Conservation (phyloP, 2,888 invertebrate genomes). For the Chaetogeoica ovagalla region DNA sequence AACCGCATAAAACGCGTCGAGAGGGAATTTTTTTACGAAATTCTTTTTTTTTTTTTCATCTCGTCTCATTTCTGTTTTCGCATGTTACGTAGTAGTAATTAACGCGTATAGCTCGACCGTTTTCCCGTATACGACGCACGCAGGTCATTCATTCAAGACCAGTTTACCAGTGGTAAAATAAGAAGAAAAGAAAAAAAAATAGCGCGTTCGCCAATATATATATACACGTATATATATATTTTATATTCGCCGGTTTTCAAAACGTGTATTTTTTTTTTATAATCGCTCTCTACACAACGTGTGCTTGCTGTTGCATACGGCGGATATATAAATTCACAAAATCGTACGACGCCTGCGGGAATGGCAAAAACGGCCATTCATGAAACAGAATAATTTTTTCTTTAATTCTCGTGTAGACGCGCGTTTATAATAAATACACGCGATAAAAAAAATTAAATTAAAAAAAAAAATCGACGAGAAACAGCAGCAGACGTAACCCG, state of each 20-base stretch:
- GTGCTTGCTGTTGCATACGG: too few species aligned
- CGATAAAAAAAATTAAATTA: too few species aligned
- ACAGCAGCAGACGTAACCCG: too few species aligned
- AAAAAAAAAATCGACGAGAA: too few species aligned
- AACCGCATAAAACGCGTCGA: neutral
- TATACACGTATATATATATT: constrained; percentile 1
- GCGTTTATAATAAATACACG: too few species aligned
- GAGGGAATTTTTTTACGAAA: neutral
- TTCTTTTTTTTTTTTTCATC: neutral
- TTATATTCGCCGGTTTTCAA: neutral
- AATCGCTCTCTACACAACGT: too few species aligned
- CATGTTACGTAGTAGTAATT: neutral
- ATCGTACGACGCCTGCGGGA: too few species aligned
- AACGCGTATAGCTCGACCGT: neutral
- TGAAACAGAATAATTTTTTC: too few species aligned
- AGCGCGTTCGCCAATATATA: neutral
- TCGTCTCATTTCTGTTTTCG: neutral
- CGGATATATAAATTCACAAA: neutral
- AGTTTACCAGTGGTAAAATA: constrained; percentile 8
- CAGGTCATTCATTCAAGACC: constrained; percentile 42
- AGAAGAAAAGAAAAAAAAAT: constrained; percentile 4
- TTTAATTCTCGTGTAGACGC: too few species aligned
- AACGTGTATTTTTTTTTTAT: too few species aligned
- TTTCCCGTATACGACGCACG: neutral
- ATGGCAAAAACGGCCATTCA: too few species aligned